Evolutionary conservation across 2,797 vertebrate species (phyloP).

Genomic region (Zenarchopterus dispar): DNA sequence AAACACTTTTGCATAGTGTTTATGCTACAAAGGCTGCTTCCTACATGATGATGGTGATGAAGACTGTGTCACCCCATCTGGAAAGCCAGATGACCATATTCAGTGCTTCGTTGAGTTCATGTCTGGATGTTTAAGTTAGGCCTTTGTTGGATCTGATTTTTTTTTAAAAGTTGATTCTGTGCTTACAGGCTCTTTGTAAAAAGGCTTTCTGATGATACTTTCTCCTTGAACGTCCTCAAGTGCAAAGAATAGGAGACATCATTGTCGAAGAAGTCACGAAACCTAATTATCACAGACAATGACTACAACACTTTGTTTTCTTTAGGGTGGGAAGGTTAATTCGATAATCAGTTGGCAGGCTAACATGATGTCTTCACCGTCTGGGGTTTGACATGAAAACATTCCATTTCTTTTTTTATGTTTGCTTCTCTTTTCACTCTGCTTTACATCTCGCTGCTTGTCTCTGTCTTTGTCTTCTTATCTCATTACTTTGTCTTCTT

Average conservation of each 20-base stretch:
- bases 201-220: too few relatives aligned
- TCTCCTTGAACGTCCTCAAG: slow-evolving; percentile 4
- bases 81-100: too few relatives aligned
- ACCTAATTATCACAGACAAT: slow-evolving; percentile 55
- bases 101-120: neutral
- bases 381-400: slow-evolving; percentile 35
- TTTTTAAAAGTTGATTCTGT: neutral
- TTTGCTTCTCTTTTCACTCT: neutral
- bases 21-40: too few relatives aligned
- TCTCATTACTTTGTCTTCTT: neutral
- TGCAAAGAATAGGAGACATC: slow-evolving; percentile 25
- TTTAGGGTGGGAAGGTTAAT: slow-evolving; percentile 61
- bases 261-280: slow-evolving; percentile 36
- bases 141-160: neutral
- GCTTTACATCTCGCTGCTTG: neutral
- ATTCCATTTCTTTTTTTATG: slow-evolving; percentile 8
- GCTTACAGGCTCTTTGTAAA: neutral
- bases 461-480: neutral
- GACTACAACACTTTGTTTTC: slow-evolving; percentile 50
- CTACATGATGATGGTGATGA: too few relatives aligned
- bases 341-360: slow-evolving; percentile 43
- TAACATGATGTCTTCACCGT: slow-evolving; percentile 33
- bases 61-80: too few relatives aligned
- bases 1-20: too few relatives aligned
- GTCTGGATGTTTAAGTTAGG: neutral